These are phyloP conservation scores for Uria lomvia DNA, from an alignment of 2,113 vertebrate species.

Conservation along the genomic window DNA sequence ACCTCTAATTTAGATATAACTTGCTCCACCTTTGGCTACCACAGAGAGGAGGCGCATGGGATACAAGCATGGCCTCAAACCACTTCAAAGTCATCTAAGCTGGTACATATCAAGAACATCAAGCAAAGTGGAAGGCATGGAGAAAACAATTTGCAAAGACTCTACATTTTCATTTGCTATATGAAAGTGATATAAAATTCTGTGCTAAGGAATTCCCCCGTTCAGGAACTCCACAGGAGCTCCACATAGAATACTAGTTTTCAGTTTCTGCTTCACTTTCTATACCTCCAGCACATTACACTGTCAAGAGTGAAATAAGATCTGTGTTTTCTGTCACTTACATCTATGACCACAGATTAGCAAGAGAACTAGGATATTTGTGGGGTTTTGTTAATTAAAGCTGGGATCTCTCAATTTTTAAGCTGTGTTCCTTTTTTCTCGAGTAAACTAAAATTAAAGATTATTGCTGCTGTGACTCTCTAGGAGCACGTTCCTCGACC, in stretches of 20 bases:
- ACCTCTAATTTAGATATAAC: not conserved
- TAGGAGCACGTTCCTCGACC: not conserved
- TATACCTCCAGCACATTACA: not conserved
- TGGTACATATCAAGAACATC: not conserved
- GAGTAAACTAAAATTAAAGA: not conserved
- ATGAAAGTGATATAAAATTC: not conserved
- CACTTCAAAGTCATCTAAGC: not conserved
- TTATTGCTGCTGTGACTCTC: not conserved
- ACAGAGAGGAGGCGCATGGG: not conserved
- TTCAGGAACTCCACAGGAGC: not conserved
- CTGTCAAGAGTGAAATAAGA: not conserved
- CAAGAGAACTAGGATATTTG: not conserved
- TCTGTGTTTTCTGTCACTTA: not conserved
- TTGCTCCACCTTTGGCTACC: not conserved
- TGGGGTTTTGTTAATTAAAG: not conserved
- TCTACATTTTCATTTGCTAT: not conserved
- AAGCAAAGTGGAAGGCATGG: not conserved
- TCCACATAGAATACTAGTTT: not conserved
- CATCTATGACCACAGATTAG: not conserved
- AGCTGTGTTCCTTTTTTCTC: not conserved
- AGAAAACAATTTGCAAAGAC: not conserved
- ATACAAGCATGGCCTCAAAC: not conserved
- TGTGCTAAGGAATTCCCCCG: not conserved
- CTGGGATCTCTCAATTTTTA: not conserved
- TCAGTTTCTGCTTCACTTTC: not conserved